Percentiles rank a stretch among this genome's conserved stretches.
Evolutionary conservation across 2,113 vertebrate genomes (phyloP).

Genomic region (Phyllostomus discolor): DNA sequence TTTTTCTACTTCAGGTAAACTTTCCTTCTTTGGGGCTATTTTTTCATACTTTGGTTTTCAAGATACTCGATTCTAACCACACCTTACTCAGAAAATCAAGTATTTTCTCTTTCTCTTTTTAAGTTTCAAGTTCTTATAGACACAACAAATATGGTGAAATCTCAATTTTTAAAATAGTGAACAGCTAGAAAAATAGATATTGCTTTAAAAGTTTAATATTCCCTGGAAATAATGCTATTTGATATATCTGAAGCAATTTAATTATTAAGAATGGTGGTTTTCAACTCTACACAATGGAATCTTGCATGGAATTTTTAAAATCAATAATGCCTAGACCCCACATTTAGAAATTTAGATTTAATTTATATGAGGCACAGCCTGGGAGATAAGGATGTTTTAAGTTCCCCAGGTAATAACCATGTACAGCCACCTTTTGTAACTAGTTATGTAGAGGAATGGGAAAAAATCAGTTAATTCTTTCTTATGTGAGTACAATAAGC

Average conservation of each 20-base stretch:
- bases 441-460: not conserved
- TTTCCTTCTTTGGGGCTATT: not conserved
- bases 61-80: not conserved
- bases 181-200: constrained; percentile 82
- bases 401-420: not conserved
- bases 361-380: not conserved
- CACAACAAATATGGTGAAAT: constrained; percentile 85
- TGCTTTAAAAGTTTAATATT: constrained; percentile 81
- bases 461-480: not conserved
- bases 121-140: not conserved
- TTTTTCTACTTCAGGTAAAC: not conserved
- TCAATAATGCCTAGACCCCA: not conserved
- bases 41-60: not conserved
- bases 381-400: not conserved
- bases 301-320: not conserved
- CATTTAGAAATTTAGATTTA: not conserved
- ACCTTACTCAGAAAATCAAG: not conserved
- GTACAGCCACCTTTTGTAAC: not conserved
- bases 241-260: constrained; percentile 60
- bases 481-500: not conserved
- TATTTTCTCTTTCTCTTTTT: not conserved
- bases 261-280: not conserved
- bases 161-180: constrained; percentile 81
- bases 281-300: not conserved
- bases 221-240: constrained; percentile 78